Evolutionary conservation across 2,113 vertebrate genomes (phyloP), one percentile per base, ranked within the genome.

Genomic region (Alligator sinensis): DNA sequence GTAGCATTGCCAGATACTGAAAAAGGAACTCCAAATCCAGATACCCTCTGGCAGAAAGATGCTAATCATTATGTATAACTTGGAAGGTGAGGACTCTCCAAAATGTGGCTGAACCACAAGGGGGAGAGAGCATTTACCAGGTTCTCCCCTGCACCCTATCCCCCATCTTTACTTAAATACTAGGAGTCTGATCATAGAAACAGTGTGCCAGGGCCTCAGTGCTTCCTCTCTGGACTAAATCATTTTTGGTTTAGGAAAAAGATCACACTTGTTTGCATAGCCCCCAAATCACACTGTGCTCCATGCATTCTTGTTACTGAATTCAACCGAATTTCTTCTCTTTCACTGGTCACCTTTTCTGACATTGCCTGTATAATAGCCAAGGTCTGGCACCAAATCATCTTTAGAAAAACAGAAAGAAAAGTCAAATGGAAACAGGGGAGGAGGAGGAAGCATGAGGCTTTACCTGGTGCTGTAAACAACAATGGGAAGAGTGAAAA

Each of bases 401-500:
- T 5, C 17, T 57, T 28, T 60, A 15, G 22, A 15, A 75, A 62
- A 66, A 63, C 2, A 77, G 75, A 87, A 11, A 75, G 13, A 87
- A 30, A 2, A 11, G 11, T 9, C 60, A 89, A 84, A 90, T 19
- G 28, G 1, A 5, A 54, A 47, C 27, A 27, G 62, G 12, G 75
- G 55, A 27, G 81, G 4, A 68, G 64, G 21, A 74, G 80, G 59
- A 75, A 87, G 34, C 63, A 79, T 76, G n/a, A 68, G n/a, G 57
- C 54, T 74, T 97, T 98, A 99, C 99, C 99, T 98, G 99, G 97
- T 1, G 97, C 87, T 6, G 99, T 99, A 97, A 99, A 99, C 96
- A 99, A 88, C 88, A 99, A 96, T 1, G 99, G 99, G 89, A 99
- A 99, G 81, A 99, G 98, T 0, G 99, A 99, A 94, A 98, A 98